Conservation (phyloP, 64 coral and sea anemone genomes). For the Montipora capricornis region DNA sequence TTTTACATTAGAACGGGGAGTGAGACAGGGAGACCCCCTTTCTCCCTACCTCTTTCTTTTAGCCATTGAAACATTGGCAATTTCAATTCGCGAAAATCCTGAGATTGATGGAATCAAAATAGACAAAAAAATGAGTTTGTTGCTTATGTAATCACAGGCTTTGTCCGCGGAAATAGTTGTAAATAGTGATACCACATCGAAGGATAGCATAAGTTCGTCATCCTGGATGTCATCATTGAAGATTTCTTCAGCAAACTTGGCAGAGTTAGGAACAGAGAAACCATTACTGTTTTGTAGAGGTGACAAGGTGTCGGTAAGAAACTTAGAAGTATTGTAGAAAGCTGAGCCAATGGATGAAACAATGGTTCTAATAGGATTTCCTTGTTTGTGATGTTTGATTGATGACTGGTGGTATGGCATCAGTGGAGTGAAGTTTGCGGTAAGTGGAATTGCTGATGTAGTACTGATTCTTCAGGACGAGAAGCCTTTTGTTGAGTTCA, state of each 20-base stretch:
- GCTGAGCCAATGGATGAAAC: too few relatives aligned
- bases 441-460: conserved; percentile 1
- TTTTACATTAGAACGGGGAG: too few relatives aligned
- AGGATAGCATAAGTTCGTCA: not conserved
- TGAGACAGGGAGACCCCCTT: too few relatives aligned
- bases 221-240: conserved; percentile 2
- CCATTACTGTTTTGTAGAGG: conserved; percentile 37
- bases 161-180: conserved; percentile 47
- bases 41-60: too few relatives aligned
- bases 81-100: too few relatives aligned
- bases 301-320: conserved; percentile 15
- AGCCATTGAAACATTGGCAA: too few relatives aligned
- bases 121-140: too few relatives aligned
- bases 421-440: not conserved
- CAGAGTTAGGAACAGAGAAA: conserved; percentile 27
- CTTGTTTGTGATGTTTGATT: conserved; percentile 36
- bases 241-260: conserved; percentile 24
- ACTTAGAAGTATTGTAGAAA: not conserved
- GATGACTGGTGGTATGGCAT: not conserved
- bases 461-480: not conserved
- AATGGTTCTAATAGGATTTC: conserved; percentile 15
- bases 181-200: conserved; percentile 48
- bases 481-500: not conserved
- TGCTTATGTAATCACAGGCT: conserved; percentile 40
- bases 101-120: too few relatives aligned